Evolutionary conservation across 2,113 vertebrate genomes (phyloP).

Genomic region (Paraplagusia blochii): DNA sequence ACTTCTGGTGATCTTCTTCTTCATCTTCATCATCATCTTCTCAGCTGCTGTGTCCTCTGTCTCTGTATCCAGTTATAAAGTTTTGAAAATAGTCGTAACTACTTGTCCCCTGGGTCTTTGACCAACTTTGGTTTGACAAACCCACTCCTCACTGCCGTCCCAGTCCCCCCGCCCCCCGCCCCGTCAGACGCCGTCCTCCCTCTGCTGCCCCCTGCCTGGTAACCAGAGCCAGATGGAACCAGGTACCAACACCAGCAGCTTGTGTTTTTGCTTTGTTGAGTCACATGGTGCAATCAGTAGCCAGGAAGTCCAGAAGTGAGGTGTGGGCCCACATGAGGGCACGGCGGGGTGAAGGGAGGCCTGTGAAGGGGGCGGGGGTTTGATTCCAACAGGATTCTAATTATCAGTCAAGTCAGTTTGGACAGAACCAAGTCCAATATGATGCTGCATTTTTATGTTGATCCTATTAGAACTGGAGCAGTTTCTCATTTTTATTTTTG

Average conservation of each 20-base stretch:
- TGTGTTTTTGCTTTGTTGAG: conserved; percentile 69
- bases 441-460: background rate
- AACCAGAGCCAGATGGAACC: conserved; percentile 74
- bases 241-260: conserved; percentile 64
- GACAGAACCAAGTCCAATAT: background rate
- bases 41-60: no score
- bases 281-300: conserved; percentile 61
- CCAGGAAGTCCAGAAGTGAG: conserved; percentile 52
- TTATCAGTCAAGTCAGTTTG: background rate
- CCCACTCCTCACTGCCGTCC: conserved; percentile 33
- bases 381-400: background rate
- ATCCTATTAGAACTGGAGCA: no score
- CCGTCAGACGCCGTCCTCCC: no score
- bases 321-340: conserved; percentile 43
- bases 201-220: conserved; percentile 49
- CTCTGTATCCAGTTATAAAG: no score
- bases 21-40: no score
- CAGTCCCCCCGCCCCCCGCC: conserved; percentile 20
- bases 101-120: no score
- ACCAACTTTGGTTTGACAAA: no score
- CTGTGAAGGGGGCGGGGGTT: conserved; percentile 13
- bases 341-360: conserved; percentile 35
- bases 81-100: no score
- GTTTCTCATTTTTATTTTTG: background rate
- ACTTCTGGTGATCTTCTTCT: no score